Percentiles rank a stretch among this genome's conserved stretches.
These are phyloP conservation scores for Varanus salvator DNA, from an alignment of 2,113 vertebrate species.

Conservation along the genomic window DNA sequence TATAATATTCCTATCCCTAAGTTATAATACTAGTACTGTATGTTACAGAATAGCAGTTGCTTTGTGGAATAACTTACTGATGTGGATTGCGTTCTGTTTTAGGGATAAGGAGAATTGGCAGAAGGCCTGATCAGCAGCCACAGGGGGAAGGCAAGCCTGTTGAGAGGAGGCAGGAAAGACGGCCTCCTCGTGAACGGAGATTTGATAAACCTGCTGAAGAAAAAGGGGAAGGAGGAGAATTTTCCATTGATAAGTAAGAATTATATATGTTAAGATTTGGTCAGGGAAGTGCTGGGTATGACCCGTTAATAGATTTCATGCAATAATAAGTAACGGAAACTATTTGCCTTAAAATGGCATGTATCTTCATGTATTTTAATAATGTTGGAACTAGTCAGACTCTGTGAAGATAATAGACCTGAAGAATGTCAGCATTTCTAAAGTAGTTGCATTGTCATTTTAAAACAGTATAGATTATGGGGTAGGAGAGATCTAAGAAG, in stretches of 20 bases:
- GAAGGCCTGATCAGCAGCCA: constrained; percentile 90
- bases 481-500: background rate
- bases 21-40: background rate
- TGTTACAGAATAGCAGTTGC: background rate
- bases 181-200: constrained; percentile 93
- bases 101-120: constrained; percentile 93
- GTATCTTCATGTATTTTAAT: background rate
- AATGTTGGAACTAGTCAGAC: background rate
- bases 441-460: background rate
- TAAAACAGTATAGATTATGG: background rate
- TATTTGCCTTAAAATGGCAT: background rate
- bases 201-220: constrained; percentile 93
- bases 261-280: background rate
- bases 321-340: background rate
- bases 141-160: constrained; percentile 92
- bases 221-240: constrained; percentile 94
- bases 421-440: background rate
- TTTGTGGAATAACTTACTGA: constrained; percentile 41
- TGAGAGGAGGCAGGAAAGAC: constrained; percentile 91
- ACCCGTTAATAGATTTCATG: background rate
- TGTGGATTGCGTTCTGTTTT: constrained; percentile 63
- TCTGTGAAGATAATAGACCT: background rate
- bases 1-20: background rate
- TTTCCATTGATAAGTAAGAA: constrained; percentile 93
- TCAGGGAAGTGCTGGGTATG: background rate